Evolutionary conservation across 1,140 invertebrate genomes (phyloP).

Genomic region (Penaeus vannamei): DNA sequence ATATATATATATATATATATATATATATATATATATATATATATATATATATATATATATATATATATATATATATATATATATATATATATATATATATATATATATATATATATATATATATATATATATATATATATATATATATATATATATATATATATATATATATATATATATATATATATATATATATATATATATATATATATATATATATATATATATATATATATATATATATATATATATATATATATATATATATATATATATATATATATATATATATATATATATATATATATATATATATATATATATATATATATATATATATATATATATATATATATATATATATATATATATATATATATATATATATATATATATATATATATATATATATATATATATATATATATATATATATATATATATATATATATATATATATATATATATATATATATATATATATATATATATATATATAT

Average conservation of each 20-base stretch:
- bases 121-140: background rate
- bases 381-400: background rate
- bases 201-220: background rate
- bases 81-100: no score
- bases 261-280: background rate
- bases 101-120: background rate
- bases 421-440: no score
- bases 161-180: slow-evolving; percentile 25
- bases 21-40: background rate
- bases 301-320: background rate
- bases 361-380: slow-evolving; percentile 19
- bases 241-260: slow-evolving; percentile 30
- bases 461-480: no score
- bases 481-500: no score
- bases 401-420: background rate
- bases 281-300: background rate
- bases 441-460: no score
- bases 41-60: no score
- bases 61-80: no score
- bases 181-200: slow-evolving; percentile 17
- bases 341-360: slow-evolving; percentile 30
- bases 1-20: background rate
- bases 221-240: background rate
- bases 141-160: slow-evolving; percentile 20
- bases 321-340: slow-evolving; percentile 16